Evolutionary conservation across 2,888 invertebrate species (phyloP).

Genomic region (Luffia ferchaultella): DNA sequence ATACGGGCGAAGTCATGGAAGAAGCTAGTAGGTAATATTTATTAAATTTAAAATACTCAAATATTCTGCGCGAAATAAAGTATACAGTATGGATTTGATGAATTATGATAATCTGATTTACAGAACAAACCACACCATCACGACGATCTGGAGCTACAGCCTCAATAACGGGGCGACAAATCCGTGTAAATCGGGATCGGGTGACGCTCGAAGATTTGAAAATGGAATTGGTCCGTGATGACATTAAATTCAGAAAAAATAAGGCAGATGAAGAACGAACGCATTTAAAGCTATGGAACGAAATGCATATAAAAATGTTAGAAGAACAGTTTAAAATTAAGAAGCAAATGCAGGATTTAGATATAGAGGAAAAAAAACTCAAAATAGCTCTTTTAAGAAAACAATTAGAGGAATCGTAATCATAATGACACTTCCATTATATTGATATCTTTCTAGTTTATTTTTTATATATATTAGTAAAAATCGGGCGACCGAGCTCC

Average conservation of each 20-base stretch:
- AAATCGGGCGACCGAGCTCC: too few species aligned
- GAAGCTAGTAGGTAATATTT: too few species aligned
- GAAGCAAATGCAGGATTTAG: background rate
- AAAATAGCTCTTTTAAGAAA: background rate
- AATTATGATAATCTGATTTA: too few species aligned
- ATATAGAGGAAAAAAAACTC: background rate
- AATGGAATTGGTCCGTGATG: background rate
- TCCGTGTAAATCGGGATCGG: background rate
- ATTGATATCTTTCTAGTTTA: background rate
- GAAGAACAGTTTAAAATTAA: background rate
- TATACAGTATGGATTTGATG: too few species aligned
- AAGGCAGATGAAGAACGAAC: background rate
- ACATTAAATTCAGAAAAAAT: background rate
- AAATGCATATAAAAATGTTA: background rate
- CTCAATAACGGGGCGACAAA: background rate
- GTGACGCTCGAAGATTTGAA: background rate
- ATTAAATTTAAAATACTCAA: too few species aligned
- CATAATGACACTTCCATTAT: background rate
- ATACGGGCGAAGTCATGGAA: too few species aligned
- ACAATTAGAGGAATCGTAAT: background rate
- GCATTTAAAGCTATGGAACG: background rate
- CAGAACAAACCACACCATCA: too few species aligned
- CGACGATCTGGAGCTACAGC: background rate
- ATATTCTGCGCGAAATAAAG: too few species aligned
- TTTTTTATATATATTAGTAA: background rate